Percentiles rank a stretch among this genome's conserved stretches.
These are phyloP conservation scores for Rhopilema esculentum DNA, from an alignment of 30 jellyfish, hydroid and myxozoan genomes.

Conservation along the genomic window DNA sequence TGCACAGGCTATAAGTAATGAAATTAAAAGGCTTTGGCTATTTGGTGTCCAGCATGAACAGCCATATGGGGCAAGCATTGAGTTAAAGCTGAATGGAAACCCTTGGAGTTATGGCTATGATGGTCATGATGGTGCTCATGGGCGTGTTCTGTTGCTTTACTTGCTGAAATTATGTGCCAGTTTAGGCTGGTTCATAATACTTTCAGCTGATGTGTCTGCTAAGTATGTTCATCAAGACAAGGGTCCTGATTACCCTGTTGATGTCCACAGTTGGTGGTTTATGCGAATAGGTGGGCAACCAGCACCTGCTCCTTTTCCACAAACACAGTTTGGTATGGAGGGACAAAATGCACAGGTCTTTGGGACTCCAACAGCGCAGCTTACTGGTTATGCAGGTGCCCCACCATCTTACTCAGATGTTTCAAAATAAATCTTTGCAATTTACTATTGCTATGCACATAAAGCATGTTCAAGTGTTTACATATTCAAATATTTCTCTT, in stretches of 20 bases:
- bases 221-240: conserved; percentile 55
- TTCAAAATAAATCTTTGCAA: too few species aligned
- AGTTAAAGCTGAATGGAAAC: conserved; percentile 55
- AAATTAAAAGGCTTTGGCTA: conserved; percentile 47
- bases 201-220: conserved; percentile 75
- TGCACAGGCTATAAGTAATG: conserved; percentile 20
- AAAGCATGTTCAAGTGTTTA: too few species aligned
- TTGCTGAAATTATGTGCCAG: conserved; percentile 31
- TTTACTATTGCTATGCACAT: too few species aligned
- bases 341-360: too few species aligned
- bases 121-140: conserved; percentile 84
- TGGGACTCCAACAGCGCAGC: too few species aligned
- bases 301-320: too few species aligned
- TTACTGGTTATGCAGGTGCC: too few species aligned
- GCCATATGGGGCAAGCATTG: conserved; percentile 49
- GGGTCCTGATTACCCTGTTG: conserved; percentile 75
- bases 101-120: conserved; percentile 71
- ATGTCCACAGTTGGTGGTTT: conserved; percentile 81
- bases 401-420: too few species aligned
- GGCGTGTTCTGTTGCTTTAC: conserved; percentile 63
- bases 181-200: conserved; percentile 68
- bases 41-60: conserved; percentile 34
- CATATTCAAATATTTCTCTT: too few species aligned
- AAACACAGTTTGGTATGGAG: conserved; percentile 57
- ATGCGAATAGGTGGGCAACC: conserved; percentile 36